Evolutionary conservation across 2,113 vertebrate genomes (phyloP).

Genomic region (Hemibagrus wyckioides): DNA sequence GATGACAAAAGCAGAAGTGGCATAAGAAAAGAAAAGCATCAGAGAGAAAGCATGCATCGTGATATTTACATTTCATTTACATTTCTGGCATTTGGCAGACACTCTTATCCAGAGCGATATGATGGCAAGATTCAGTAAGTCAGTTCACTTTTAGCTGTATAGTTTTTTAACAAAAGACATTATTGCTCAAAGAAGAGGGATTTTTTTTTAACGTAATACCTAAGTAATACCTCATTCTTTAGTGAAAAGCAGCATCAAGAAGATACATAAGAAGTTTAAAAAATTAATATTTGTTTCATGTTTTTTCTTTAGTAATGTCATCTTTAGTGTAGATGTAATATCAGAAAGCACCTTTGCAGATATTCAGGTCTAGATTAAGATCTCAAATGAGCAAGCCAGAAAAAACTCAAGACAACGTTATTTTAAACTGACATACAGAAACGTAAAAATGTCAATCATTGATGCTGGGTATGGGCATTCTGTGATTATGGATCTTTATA

Average conservation of each 20-base stretch:
- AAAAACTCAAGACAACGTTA: neutral
- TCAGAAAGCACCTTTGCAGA: neutral
- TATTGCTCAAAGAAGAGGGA: neutral
- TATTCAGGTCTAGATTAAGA: neutral
- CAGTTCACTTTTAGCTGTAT: neutral
- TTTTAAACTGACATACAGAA: neutral
- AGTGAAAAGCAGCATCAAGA: neutral
- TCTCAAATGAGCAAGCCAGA: neutral
- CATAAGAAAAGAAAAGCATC: neutral
- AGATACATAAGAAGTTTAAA: neutral
- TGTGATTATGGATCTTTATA: neutral
- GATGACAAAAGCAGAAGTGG: constrained; percentile 29
- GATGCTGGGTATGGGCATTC: neutral
- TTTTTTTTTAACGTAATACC: no score
- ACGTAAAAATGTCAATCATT: neutral
- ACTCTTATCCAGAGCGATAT: no score
- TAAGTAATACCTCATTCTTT: neutral
- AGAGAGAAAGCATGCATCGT: neutral
- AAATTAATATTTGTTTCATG: no score
- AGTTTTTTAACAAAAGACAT: neutral
- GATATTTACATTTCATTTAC: no score
- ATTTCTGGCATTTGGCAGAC: no score
- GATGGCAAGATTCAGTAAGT: neutral
- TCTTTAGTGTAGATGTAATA: neutral
- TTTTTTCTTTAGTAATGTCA: neutral